Conservation (phyloP, 2,797 vertebrate genomes). For the Hippocampus kuda region DNA sequence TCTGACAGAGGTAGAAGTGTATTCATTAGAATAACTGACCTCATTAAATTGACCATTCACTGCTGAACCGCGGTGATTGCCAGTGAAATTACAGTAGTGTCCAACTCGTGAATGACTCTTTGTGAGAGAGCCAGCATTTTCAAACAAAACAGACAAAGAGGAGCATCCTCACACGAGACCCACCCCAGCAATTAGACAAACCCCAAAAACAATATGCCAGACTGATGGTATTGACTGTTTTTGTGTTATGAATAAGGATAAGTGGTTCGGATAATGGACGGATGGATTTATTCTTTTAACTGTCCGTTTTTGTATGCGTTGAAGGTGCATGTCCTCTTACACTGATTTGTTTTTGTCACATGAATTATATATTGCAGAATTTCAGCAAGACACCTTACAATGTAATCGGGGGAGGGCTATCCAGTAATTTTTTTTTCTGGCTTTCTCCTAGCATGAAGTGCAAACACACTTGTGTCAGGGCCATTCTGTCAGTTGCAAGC, state of each 20-base stretch:
- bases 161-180: slow-evolving; percentile 27
- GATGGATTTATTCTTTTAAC: no score
- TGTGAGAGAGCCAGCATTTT: slow-evolving; percentile 36
- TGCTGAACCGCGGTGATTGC: slow-evolving; percentile 7
- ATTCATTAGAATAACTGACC: slow-evolving; percentile 2
- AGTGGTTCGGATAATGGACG: no score
- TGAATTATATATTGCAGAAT: not conserved
- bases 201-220: slow-evolving; percentile 5
- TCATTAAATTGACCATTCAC: slow-evolving; percentile 17
- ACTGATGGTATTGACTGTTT: not conserved
- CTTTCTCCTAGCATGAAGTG: not conserved
- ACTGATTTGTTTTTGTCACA: not conserved
- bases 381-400: not conserved
- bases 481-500: slow-evolving; percentile 15
- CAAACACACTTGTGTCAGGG: not conserved
- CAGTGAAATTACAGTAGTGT: slow-evolving; percentile 18
- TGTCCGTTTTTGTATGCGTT: no score
- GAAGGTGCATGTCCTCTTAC: not conserved
- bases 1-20: not conserved
- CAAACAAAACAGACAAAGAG: slow-evolving; percentile 27
- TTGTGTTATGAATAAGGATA: no score
- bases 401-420: not conserved
- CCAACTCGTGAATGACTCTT: slow-evolving; percentile 44
- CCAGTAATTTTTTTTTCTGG: not conserved
- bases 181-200: slow-evolving; percentile 26